Evolutionary conservation across 2,113 vertebrate genomes (phyloP).

Genomic region (Brevimyrus niger): DNA sequence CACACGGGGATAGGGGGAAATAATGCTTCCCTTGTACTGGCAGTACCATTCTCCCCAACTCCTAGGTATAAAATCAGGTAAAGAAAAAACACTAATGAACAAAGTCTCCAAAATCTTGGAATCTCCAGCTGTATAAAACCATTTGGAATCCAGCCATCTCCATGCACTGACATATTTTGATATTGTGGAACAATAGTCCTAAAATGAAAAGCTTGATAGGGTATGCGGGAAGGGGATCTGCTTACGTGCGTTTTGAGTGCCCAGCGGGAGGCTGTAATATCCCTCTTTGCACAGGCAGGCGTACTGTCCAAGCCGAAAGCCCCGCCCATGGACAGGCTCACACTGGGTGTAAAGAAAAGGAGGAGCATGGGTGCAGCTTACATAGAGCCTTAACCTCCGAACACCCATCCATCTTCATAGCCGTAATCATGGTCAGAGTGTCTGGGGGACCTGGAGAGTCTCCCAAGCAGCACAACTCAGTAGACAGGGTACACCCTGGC

Average conservation of each 20-base stretch:
- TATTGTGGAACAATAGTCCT: neutral
- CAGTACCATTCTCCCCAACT: constrained; percentile 36
- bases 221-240: neutral
- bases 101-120: neutral
- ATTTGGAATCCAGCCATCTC: neutral
- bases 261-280: constrained; percentile 60
- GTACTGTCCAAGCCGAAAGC: constrained; percentile 83
- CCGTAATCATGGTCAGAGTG: neutral
- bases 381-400: neutral
- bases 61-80: constrained; percentile 26
- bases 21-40: constrained; percentile 26
- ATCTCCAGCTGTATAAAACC: neutral
- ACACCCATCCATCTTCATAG: neutral
- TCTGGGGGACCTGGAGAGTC: neutral
- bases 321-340: constrained; percentile 60
- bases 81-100: constrained; percentile 3
- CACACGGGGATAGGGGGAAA: constrained; percentile 62
- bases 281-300: constrained; percentile 81
- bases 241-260: constrained; percentile 42
- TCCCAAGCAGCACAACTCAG: neutral
- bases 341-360: constrained; percentile 60
- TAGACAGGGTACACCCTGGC: neutral
- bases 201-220: neutral
- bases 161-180: neutral
- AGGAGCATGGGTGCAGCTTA: neutral